Base-by-base conservation (phyloP, 2,888 invertebrate species). In the Coelinius sp. region DNA sequence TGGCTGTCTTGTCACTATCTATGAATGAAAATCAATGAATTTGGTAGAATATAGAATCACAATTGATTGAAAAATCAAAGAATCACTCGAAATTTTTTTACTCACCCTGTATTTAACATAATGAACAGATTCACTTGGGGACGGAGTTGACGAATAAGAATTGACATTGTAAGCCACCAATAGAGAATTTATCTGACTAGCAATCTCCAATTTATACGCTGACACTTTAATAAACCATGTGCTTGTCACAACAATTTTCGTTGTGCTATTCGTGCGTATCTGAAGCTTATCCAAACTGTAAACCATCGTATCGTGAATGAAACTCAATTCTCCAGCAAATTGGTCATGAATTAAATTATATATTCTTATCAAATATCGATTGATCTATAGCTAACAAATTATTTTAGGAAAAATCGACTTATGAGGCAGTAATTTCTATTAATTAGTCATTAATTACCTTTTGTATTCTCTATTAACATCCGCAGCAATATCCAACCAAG, bases 181-280 rank as follows among this genome's bases (percentile, higher is more conserved):
- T 0, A 92, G 89, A 20, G 95, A 93, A 86, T 97, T 95, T 78
- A 89, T 90, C 86, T 97, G 97, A 84, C 94, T 94, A 0, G 94
- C 92, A 62, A 95, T 88, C 80, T 93, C 89, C 0, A 97, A 87
- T 75, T 89, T 90, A 81, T 97, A 95, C 46, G 94, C 92, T 0
- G 93, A 90, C 0, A 95, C 92, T 88, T 96, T 95, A 63, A 97
- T 91, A 24, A 97, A 92, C 96, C 97, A 97, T 74, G 94, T 94
- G 83, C 95, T 94, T 0, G 96, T 97, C 0, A 92, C 94, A 59
- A 95, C 89, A 31, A 95, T 90, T 80, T 91, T 92, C 76, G 91
- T 91, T 20, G 94, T 90, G 0, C 93, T 90, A 80, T 92, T 94
- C 24, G 93, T 90, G 73, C 91, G 90, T 74, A 95, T 90, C 24